phyloP scores from a whole-genome alignment of 2,113 vertebrate species.

The Malurus cyaneus region DNA sequence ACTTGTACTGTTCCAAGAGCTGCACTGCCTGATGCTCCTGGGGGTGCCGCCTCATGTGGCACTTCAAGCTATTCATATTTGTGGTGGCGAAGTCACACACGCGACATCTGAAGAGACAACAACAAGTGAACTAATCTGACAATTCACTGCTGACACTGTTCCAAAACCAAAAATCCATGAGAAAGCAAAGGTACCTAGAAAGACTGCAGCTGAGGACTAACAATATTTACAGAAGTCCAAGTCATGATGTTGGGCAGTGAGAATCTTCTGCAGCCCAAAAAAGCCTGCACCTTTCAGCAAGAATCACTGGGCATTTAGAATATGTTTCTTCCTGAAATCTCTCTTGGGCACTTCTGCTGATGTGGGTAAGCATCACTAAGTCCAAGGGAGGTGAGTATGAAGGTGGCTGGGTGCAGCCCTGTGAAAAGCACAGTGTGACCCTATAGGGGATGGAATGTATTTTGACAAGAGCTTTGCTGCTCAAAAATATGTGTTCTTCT shows the following conservation, averaged over 20 bases:
- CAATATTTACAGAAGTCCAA: not conserved
- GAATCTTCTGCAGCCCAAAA: not conserved
- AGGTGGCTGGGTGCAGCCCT: not conserved
- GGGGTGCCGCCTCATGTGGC: slow-evolving; percentile 86
- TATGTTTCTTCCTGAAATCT: not conserved
- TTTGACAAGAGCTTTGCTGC: not conserved
- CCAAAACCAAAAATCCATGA: not conserved
- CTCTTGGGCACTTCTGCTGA: not conserved
- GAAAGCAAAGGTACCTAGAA: not conserved
- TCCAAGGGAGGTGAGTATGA: not conserved
- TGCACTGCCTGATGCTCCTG: slow-evolving; percentile 87
- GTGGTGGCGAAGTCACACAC: slow-evolving; percentile 88
- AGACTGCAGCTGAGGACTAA: not conserved
- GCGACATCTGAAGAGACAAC: slow-evolving; percentile 74
- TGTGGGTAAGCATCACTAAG: not conserved
- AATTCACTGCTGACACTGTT: not conserved
- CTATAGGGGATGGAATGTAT: not conserved
- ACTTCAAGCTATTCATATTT: slow-evolving; percentile 89
- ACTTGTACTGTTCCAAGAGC: slow-evolving; percentile 88
- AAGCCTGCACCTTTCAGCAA: not conserved
- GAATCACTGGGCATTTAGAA: not conserved
- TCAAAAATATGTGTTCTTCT: not conserved
- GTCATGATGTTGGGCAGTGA: not conserved
- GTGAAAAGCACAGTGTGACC: not conserved
- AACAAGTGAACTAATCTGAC: slow-evolving; percentile 32